A percentile compares a stretch with the other conserved stretches of the same genome.
Evolutionary conservation across 2,113 vertebrate species (phyloP).

Genomic region (Salvelinus namaycush): DNA sequence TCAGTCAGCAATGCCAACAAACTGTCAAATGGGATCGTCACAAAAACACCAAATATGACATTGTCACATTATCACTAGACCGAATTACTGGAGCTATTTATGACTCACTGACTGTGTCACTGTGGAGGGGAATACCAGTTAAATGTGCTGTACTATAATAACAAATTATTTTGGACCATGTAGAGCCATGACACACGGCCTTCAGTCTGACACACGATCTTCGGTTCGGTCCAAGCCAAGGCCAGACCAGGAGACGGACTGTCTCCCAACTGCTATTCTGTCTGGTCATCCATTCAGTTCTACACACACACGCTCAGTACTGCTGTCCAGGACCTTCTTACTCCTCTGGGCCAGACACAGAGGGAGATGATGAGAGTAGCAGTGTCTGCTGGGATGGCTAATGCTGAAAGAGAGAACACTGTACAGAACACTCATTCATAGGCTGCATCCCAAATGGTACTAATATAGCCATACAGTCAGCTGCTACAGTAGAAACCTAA

Average conservation of each 20-base stretch:
- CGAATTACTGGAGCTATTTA: background rate
- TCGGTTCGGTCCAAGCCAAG: conserved; percentile 34
- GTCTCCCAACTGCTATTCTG: conserved; percentile 46
- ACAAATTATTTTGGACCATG: conserved; percentile 49
- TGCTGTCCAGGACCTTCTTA: conserved; percentile 46
- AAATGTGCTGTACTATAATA: background rate
- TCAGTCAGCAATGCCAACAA: background rate
- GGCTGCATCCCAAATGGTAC: no score
- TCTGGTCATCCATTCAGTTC: conserved; percentile 15
- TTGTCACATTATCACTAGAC: background rate
- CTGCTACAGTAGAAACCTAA: conserved; percentile 11
- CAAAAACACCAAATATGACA: background rate
- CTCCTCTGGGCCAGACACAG: background rate
- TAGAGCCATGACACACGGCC: conserved; percentile 33
- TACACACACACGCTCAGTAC: conserved; percentile 11
- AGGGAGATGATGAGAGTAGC: conserved; percentile 68
- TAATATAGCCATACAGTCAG: conserved; percentile 26
- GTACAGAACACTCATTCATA: conserved; percentile 19
- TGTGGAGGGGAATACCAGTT: background rate
- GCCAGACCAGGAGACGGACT: conserved; percentile 60
- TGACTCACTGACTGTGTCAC: background rate
- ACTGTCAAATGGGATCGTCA: background rate
- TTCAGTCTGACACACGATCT: conserved; percentile 10
- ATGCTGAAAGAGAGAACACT: conserved; percentile 46
- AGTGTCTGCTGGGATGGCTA: conserved; percentile 58